A percentile compares a stretch with the other conserved stretches of the same genome.
phyloP scores from a whole-genome alignment of 2,888 invertebrate genomes.

The Apantesis nais region DNA sequence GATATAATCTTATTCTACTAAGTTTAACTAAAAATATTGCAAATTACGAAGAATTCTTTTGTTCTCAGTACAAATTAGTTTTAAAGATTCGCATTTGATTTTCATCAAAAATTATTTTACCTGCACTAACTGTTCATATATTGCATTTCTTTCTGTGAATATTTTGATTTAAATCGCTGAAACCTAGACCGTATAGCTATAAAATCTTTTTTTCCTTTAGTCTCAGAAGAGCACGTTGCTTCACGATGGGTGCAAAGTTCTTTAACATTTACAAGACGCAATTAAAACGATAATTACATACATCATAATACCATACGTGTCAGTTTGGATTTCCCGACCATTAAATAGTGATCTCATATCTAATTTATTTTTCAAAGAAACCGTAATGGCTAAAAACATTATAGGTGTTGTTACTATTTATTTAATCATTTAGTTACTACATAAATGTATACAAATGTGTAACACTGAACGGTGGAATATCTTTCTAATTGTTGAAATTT shows the following conservation, averaged over 20 bases:
- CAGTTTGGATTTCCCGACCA: constrained; percentile 52
- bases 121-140: neutral
- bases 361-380: constrained; percentile 34
- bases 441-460: constrained; percentile 3
- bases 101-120: neutral
- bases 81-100: too few species aligned
- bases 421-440: constrained; percentile 19
- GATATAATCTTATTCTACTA: neutral
- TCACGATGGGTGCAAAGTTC: constrained; percentile 12
- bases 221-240: constrained; percentile 14
- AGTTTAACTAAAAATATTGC: neutral
- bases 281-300: constrained; percentile 47
- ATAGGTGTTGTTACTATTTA: constrained; percentile 35
- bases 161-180: neutral
- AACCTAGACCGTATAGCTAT: neutral
- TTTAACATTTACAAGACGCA: constrained; percentile 26
- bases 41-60: neutral
- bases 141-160: neutral
- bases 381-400: constrained; percentile 31
- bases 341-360: constrained; percentile 53
- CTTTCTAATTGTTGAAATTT: neutral
- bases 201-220: constrained; percentile 27
- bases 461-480: neutral
- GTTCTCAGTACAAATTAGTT: neutral
- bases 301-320: constrained; percentile 24